These are phyloP conservation scores for Sebastes kiyomatsui DNA, from an alignment of 2,797 vertebrate genomes.

Conservation along the genomic window DNA sequence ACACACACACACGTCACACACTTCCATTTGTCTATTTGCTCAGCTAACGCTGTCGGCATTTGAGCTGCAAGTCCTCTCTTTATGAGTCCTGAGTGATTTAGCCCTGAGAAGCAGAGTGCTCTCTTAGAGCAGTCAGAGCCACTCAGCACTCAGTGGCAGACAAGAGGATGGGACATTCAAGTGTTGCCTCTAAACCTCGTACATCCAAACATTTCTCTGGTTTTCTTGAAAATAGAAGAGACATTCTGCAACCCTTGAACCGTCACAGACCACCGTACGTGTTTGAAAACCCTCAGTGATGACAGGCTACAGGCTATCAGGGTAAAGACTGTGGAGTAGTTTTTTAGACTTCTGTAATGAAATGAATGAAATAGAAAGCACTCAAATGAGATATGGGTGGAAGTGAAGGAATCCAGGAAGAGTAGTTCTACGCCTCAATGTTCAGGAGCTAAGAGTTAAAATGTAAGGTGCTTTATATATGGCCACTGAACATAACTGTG, in stretches of 20 bases:
- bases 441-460: neutral
- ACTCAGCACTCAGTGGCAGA: constrained; percentile 66
- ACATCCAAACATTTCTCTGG: constrained; percentile 40
- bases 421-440: neutral
- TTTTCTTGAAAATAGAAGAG: constrained; percentile 18
- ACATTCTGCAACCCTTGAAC: constrained; percentile 14
- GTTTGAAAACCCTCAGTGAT: neutral
- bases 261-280: neutral
- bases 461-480: neutral
- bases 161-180: constrained; percentile 60
- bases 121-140: constrained; percentile 67
- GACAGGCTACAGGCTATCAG: neutral
- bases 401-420: neutral
- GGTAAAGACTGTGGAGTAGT: neutral
- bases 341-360: neutral
- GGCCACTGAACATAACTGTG: no score
- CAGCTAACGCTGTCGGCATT: constrained; percentile 52
- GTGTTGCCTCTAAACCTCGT: constrained; percentile 54
- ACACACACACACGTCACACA: constrained; percentile 22
- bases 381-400: neutral
- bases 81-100: constrained; percentile 75
- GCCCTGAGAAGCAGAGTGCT: constrained; percentile 75
- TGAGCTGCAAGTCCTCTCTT: constrained; percentile 59
- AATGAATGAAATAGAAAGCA: neutral
- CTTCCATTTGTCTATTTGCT: constrained; percentile 68